These are phyloP conservation scores for Brachionus rubens DNA, from an alignment of 1,140 invertebrate species.

Conservation along the genomic window DNA sequence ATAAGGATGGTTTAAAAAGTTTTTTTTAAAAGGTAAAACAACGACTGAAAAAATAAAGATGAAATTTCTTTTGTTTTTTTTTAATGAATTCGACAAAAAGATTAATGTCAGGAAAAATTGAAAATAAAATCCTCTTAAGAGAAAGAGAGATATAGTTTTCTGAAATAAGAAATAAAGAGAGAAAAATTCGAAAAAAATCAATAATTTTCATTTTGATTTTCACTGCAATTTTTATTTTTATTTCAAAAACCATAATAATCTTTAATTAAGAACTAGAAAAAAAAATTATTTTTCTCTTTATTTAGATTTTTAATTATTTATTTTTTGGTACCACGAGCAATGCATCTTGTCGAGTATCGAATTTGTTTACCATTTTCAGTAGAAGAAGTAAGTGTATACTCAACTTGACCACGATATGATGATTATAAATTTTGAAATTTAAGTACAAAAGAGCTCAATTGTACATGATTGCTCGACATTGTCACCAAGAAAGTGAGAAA, in stretches of 20 bases:
- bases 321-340: conserved; percentile 50
- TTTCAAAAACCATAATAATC: conserved; percentile 4
- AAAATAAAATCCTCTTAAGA: conserved; percentile 37
- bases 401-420: no score
- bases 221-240: conserved; percentile 23
- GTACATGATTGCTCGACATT: conserved; percentile 90
- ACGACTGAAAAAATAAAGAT: no score
- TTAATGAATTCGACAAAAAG: background rate
- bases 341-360: conserved; percentile 80
- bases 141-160: conserved; percentile 10
- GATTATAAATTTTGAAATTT: no score
- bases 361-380: conserved; percentile 86
- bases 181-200: conserved; percentile 18
- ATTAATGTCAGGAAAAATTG: conserved; percentile 3
- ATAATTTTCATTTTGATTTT: conserved; percentile 41
- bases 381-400: conserved; percentile 72
- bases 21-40: no score
- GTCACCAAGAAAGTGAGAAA: conserved; percentile 79
- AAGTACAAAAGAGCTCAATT: conserved; percentile 86
- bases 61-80: background rate
- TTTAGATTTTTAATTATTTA: background rate
- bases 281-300: background rate
- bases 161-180: conserved; percentile 17
- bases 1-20: no score
- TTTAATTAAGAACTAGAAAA: background rate